Evolutionary conservation across 2,113 vertebrate species (phyloP).

Genomic region (Tursiops truncatus): DNA sequence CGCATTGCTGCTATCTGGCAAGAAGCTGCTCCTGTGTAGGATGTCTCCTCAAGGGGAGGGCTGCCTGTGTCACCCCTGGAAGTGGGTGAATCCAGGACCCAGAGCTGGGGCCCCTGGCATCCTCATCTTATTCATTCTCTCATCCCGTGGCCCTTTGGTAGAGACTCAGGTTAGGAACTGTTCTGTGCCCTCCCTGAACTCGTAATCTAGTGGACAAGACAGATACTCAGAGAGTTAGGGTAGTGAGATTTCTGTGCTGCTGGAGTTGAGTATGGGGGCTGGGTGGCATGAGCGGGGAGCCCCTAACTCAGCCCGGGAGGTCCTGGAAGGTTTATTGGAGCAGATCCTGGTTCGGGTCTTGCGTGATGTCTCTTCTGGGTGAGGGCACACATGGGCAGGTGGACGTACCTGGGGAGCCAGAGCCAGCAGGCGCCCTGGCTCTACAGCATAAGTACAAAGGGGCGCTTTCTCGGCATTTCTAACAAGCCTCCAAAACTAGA

Average conservation of each 20-base stretch:
- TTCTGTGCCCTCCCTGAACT: background rate
- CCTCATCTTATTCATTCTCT: background rate
- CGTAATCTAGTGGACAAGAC: fast-evolving
- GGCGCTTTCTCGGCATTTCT: background rate
- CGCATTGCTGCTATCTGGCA: fast-evolving
- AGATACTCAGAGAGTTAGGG: fast-evolving
- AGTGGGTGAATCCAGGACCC: background rate
- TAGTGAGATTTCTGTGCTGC: background rate
- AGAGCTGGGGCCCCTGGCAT: background rate
- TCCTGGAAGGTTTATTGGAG: background rate
- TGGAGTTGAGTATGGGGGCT: fast-evolving
- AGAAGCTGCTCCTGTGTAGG: background rate
- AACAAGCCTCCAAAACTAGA: background rate
- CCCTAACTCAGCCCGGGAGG: background rate
- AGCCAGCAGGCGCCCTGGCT: background rate
- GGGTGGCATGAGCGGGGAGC: fast-evolving
- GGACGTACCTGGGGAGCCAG: background rate
- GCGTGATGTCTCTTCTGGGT: background rate
- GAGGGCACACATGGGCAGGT: fast-evolving
- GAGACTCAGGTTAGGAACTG: background rate
- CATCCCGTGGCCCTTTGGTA: background rate
- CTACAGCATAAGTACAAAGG: background rate
- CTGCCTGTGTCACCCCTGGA: background rate
- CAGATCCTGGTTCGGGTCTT: background rate
- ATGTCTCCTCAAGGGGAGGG: background rate